Percentiles rank a stretch among this genome's conserved stretches.
These are phyloP conservation scores for Sphenopsis melanotis DNA, from an alignment of 2,797 vertebrate genomes.

Conservation along the genomic window DNA sequence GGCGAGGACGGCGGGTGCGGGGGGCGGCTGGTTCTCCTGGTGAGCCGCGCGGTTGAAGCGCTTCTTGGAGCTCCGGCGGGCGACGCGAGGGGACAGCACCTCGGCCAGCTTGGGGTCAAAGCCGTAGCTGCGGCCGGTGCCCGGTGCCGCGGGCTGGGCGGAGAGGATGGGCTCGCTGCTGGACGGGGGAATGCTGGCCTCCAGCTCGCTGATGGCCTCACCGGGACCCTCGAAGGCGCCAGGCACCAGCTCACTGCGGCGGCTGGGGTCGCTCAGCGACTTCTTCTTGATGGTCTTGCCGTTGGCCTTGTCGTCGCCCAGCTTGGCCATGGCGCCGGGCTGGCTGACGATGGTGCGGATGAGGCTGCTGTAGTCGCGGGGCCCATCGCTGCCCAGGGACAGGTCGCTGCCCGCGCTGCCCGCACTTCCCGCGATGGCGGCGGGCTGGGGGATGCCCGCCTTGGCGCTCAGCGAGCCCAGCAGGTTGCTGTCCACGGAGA, in stretches of 20 bases:
- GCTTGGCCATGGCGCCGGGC: conserved; percentile 87
- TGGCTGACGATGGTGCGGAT: conserved; percentile 92
- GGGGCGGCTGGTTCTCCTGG: conserved; percentile 68
- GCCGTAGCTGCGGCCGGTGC: neutral
- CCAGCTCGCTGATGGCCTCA: conserved; percentile 87
- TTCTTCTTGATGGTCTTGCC: conserved; percentile 95
- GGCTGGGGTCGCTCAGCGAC: conserved; percentile 94
- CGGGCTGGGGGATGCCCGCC: conserved; percentile 71
- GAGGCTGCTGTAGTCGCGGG: conserved; percentile 87
- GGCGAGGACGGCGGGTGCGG: neutral
- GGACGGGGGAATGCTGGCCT: conserved; percentile 86
- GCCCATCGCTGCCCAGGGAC: conserved; percentile 87
- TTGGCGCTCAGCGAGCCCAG: conserved; percentile 87
- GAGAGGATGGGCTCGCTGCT: conserved; percentile 94
- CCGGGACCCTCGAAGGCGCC: conserved; percentile 73
- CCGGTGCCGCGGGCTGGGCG: conserved; percentile 75
- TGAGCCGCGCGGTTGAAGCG: conserved; percentile 80
- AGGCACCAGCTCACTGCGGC: conserved; percentile 81
- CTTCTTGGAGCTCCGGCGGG: conserved; percentile 84
- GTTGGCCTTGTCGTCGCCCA: conserved; percentile 86
- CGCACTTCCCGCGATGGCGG: conserved; percentile 74
- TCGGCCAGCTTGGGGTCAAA: conserved; percentile 76
- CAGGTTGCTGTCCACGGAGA: conserved; percentile 92
- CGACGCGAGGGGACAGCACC: conserved; percentile 34
- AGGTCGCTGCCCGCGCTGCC: conserved; percentile 90